These are phyloP conservation scores for Upupa epops DNA, from an alignment of 2,113 vertebrate species.

Conservation along the genomic window DNA sequence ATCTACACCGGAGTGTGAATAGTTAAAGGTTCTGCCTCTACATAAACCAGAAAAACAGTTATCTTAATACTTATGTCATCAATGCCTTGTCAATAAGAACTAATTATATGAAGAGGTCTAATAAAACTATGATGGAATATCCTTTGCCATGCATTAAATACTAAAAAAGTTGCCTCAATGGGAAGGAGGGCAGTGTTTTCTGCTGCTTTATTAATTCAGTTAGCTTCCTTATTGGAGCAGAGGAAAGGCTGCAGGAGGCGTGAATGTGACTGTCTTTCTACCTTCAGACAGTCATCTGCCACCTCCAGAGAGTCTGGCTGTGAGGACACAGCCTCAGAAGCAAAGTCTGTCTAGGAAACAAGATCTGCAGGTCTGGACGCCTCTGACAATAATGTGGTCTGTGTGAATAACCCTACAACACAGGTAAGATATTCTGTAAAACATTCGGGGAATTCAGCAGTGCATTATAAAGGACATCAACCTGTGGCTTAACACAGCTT, in stretches of 20 bases:
- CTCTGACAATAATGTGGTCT: neutral
- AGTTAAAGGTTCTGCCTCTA: neutral
- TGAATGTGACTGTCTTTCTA: neutral
- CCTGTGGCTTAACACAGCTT: neutral
- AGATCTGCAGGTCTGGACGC: neutral
- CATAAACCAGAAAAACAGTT: neutral
- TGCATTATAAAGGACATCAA: neutral
- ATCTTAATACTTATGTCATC: neutral
- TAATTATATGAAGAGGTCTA: neutral
- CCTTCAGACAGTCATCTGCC: no score
- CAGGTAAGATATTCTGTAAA: neutral
- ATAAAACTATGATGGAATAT: neutral
- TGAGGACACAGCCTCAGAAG: neutral
- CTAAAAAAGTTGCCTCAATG: neutral
- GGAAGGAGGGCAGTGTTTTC: neutral
- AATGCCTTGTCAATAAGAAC: neutral
- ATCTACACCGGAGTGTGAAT: neutral
- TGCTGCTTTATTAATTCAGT: neutral
- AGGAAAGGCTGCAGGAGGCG: neutral
- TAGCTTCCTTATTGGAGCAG: neutral
- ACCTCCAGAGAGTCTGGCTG: accelerated
- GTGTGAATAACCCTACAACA: neutral
- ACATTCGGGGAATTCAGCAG: neutral
- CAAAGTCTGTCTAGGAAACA: neutral
- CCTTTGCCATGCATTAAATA: neutral